These are phyloP conservation scores for Tachysurus fulvidraco DNA, from an alignment of 2,113 vertebrate genomes.

Conservation along the genomic window DNA sequence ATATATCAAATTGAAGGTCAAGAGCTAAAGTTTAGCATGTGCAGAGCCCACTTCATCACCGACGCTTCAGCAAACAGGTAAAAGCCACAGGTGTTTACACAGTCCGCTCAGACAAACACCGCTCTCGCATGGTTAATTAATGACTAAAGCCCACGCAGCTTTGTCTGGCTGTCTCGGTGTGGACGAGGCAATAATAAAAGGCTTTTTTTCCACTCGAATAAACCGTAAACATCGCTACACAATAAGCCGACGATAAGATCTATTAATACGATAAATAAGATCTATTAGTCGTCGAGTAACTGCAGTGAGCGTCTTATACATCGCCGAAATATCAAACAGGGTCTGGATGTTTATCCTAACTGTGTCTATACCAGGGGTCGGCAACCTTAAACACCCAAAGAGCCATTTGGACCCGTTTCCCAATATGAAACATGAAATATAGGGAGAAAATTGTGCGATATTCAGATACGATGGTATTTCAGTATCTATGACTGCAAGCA, in stretches of 20 bases:
- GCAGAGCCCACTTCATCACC: slow-evolving; percentile 27
- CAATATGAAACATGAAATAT: no score
- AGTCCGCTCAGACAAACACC: slow-evolving; percentile 30
- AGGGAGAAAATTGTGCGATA: background rate
- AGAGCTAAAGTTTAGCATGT: background rate
- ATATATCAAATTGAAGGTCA: background rate
- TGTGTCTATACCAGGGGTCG: no score
- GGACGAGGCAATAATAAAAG: slow-evolving; percentile 14
- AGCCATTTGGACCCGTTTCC: no score
- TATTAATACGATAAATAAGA: no score
- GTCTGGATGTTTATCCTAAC: background rate
- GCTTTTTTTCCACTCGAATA: background rate
- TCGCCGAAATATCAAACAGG: background rate
- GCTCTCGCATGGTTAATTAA: slow-evolving; percentile 48
- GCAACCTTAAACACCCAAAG: no score
- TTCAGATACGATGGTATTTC: background rate
- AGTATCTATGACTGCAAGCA: background rate
- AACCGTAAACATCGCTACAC: background rate
- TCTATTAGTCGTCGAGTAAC: background rate
- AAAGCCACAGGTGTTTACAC: slow-evolving; percentile 46
- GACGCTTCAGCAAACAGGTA: slow-evolving; percentile 50
- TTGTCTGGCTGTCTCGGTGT: slow-evolving; percentile 18
- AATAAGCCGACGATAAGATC: background rate
- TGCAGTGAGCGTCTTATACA: background rate
- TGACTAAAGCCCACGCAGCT: slow-evolving; percentile 41